These are phyloP conservation scores for Megaceryle maxima DNA, from an alignment of 2,113 vertebrate genomes.

Conservation along the genomic window DNA sequence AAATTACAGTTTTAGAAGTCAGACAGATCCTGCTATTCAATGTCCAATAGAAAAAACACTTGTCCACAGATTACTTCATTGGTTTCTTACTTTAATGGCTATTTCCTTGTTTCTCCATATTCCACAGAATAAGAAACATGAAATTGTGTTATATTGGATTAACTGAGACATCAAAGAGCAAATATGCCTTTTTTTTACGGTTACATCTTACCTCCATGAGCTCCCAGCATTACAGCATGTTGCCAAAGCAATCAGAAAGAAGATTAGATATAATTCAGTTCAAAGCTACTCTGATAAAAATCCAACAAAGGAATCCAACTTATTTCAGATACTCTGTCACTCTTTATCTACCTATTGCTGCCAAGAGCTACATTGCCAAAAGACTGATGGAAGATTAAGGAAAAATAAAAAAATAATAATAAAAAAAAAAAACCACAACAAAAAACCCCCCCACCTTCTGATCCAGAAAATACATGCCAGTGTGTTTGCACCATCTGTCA, in stretches of 20 bases:
- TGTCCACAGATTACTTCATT: neutral
- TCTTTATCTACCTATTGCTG: constrained; percentile 7
- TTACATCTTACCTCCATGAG: neutral
- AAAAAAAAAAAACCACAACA: too few species aligned
- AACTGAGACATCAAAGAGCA: constrained; percentile 7
- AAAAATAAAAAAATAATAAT: neutral
- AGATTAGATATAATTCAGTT: constrained; percentile 34
- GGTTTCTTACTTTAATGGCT: neutral
- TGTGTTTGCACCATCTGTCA: constrained; percentile 49
- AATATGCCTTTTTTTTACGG: neutral
- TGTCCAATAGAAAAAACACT: neutral
- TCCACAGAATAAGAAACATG: neutral
- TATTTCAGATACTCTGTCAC: constrained; percentile 14
- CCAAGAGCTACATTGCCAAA: constrained; percentile 18
- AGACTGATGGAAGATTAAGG: constrained; percentile 12
- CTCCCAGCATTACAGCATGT: neutral
- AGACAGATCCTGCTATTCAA: neutral
- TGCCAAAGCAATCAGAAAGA: neutral
- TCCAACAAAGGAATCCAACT: constrained; percentile 23
- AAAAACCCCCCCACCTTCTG: neutral
- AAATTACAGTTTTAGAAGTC: neutral
- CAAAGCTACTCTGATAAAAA: constrained; percentile 17
- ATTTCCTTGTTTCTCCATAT: neutral
- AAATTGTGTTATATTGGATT: neutral
- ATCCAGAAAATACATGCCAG: constrained; percentile 43